Evolutionary conservation across 2,113 vertebrate species (phyloP).

Genomic region (Syngnathoides biaculeatus): DNA sequence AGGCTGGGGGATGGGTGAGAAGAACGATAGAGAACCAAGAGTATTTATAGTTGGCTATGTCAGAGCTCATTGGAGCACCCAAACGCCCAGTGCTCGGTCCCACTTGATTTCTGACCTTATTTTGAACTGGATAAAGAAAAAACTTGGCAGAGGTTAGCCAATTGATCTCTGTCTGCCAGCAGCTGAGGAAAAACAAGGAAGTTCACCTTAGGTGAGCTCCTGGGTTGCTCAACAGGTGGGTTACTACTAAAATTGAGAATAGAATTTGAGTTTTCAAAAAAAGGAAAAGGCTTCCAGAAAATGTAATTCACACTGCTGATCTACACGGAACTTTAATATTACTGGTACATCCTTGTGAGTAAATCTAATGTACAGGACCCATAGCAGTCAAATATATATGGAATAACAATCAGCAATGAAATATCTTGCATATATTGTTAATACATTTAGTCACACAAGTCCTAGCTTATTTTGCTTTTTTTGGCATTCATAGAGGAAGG

Average conservation of each 20-base stretch:
- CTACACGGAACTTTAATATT: too few species aligned
- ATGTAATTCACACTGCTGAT: background rate
- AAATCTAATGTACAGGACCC: background rate
- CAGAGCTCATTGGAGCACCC: conserved; percentile 27
- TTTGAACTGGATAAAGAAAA: conserved; percentile 33
- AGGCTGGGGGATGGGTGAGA: conserved; percentile 20
- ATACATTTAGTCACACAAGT: background rate
- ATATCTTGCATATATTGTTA: background rate
- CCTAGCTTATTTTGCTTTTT: conserved; percentile 1
- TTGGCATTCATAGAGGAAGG: background rate
- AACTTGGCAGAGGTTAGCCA: conserved; percentile 16
- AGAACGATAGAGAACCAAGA: conserved; percentile 4
- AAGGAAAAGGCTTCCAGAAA: background rate
- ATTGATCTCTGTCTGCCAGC: background rate
- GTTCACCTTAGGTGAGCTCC: conserved; percentile 21
- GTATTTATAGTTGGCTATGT: conserved; percentile 53
- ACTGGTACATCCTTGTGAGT: too few species aligned
- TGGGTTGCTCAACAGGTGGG: conserved; percentile 12
- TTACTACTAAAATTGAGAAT: background rate
- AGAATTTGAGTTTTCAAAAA: background rate
- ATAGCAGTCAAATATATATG: background rate
- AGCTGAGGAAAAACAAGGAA: background rate
- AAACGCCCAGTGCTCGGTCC: conserved; percentile 29
- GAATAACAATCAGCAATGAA: background rate
- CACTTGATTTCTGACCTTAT: conserved; percentile 46